Evolutionary conservation across 1,140 invertebrate species (phyloP).

Genomic region (Cotesia vestalis): DNA sequence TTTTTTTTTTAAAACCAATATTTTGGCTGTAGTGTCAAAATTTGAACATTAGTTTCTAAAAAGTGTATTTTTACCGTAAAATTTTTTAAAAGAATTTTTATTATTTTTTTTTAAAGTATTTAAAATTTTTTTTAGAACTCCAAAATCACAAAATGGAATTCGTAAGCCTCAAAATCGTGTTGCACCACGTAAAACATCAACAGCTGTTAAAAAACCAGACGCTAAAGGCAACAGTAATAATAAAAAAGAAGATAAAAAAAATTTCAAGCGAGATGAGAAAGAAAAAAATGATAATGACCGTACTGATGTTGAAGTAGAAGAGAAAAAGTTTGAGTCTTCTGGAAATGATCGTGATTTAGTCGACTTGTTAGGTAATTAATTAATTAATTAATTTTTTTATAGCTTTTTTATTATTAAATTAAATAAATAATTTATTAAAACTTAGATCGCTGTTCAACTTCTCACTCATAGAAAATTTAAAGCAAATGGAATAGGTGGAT

Average conservation of each 20-base stretch:
- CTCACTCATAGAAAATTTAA: constrained; percentile 8
- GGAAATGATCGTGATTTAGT: constrained; percentile 93
- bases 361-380: constrained; percentile 81
- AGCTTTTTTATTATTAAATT: constrained; percentile 16
- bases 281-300: constrained; percentile 74
- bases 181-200: constrained; percentile 60
- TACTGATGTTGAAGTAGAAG: constrained; percentile 77
- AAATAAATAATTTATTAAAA: not conserved
- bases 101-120: constrained; percentile 23
- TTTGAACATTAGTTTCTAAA: too few relatives aligned
- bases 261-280: constrained; percentile 60
- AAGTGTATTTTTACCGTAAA: too few relatives aligned
- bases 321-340: constrained; percentile 90
- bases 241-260: constrained; percentile 70
- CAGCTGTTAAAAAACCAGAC: constrained; percentile 54
- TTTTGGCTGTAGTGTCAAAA: too few relatives aligned
- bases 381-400: constrained; percentile 18
- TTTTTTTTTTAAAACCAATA: too few relatives aligned
- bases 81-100: too few relatives aligned
- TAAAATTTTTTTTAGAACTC: constrained; percentile 47
- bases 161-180: constrained; percentile 65
- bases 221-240: constrained; percentile 56
- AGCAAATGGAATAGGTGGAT: not conserved
- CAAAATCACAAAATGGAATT: constrained; percentile 57
- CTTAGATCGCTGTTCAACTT: constrained; percentile 49